Conservation (phyloP, 2,888 invertebrate genomes). For the Tiliacea aurago region DNA sequence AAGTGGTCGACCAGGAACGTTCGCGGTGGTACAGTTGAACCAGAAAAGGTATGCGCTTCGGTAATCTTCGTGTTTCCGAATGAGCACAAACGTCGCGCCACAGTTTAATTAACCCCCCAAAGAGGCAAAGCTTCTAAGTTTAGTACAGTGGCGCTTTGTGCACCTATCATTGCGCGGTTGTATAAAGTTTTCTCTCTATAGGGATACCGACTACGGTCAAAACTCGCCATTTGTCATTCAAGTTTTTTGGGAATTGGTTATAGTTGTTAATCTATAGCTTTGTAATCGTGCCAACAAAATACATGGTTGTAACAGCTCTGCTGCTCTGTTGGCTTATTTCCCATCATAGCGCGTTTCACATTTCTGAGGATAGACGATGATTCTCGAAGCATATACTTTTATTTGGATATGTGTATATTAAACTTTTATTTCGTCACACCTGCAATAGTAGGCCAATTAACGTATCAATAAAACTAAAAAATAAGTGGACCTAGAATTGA, state of each 20-base stretch:
- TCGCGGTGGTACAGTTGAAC: neutral
- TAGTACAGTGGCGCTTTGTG: neutral
- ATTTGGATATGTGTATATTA: neutral
- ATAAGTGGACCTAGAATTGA: conserved; percentile 3
- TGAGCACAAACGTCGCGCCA: neutral
- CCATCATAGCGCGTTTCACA: neutral
- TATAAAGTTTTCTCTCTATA: neutral
- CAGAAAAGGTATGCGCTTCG: neutral
- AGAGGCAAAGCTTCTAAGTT: neutral
- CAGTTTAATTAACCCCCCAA: neutral
- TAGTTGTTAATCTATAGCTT: neutral
- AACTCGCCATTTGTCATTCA: neutral
- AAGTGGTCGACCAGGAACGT: too few species aligned
- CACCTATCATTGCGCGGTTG: neutral
- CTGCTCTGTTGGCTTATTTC: too few species aligned
- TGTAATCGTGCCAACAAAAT: neutral
- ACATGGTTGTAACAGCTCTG: neutral
- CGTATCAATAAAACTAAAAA: neutral
- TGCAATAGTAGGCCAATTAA: too few species aligned
- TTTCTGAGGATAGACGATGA: neutral
- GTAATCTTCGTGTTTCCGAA: neutral
- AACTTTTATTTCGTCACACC: neutral
- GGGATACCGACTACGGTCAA: neutral
- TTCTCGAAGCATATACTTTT: neutral
- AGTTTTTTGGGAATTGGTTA: neutral